These are phyloP conservation scores for Anadara kagoshimensis DNA, from an alignment of 1,140 invertebrate species.

Conservation along the genomic window DNA sequence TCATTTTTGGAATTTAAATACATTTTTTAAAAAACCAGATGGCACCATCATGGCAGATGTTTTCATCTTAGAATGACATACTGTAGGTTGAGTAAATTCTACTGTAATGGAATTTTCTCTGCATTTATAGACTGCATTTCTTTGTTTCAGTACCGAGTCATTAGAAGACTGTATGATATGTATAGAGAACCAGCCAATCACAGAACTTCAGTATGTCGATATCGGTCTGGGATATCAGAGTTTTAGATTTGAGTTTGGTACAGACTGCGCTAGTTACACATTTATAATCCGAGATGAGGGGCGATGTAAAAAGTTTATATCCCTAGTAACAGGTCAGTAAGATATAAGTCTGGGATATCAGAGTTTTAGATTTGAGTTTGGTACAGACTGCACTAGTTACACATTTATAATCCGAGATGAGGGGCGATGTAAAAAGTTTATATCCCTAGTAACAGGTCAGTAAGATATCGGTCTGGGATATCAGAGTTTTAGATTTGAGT, in stretches of 20 bases:
- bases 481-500: constrained; percentile 64
- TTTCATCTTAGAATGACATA: no score
- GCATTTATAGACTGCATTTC: no score
- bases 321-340: constrained; percentile 10
- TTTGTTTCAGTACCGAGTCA: constrained; percentile 17
- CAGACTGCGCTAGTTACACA: constrained; percentile 65
- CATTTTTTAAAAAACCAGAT: no score
- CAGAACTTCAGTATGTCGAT: constrained; percentile 65
- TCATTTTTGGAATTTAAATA: no score
- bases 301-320: constrained; percentile 57
- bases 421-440: constrained; percentile 46
- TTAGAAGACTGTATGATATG: constrained; percentile 49
- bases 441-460: no score
- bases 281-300: constrained; percentile 60
- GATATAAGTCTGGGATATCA: constrained; percentile 66
- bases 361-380: constrained; percentile 65
- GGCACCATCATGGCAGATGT: no score
- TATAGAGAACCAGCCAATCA: constrained; percentile 64
- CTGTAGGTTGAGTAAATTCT: no score
- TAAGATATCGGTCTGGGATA: constrained; percentile 63
- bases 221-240: constrained; percentile 65
- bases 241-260: constrained; percentile 65
- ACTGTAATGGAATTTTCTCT: no score
- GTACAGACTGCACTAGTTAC: constrained; percentile 66
- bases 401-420: constrained; percentile 61